Evolutionary conservation across 2,888 invertebrate species (phyloP).

Genomic region (Anarsia innoxiella): DNA sequence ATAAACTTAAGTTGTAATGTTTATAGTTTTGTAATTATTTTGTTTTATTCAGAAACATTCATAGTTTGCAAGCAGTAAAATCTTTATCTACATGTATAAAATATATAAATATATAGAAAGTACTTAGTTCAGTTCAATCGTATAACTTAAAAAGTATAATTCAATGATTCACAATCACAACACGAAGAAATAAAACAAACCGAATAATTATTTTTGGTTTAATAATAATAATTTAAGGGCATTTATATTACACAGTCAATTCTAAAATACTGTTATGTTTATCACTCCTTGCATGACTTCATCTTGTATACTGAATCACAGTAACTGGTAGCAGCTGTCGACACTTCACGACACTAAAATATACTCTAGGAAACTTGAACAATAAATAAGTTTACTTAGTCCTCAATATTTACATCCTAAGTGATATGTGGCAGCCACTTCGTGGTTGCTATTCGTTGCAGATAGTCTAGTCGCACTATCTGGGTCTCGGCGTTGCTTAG

Average conservation of each 20-base stretch:
- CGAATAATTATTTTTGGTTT: constrained; percentile 27
- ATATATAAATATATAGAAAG: no score
- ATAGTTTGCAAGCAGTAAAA: no score
- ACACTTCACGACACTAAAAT: constrained; percentile 26
- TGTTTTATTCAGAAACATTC: constrained; percentile 8
- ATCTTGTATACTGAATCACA: constrained; percentile 56
- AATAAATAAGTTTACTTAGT: constrained; percentile 57
- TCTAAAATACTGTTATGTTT: constrained; percentile 68
- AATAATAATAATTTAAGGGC: constrained; percentile 67
- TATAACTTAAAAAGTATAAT: no score
- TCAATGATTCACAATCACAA: no score
- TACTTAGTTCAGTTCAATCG: no score
- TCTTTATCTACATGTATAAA: no score
- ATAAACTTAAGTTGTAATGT: constrained; percentile 16
- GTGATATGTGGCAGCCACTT: constrained; percentile 63
- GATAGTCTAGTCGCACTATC: constrained; percentile 56
- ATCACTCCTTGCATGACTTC: constrained; percentile 47
- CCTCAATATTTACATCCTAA: constrained; percentile 66
- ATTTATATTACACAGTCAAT: constrained; percentile 69
- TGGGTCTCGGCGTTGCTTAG: constrained; percentile 49
- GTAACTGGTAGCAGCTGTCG: constrained; percentile 43
- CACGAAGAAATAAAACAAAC: not conserved
- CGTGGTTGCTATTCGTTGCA: constrained; percentile 29
- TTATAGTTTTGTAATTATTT: constrained; percentile 12
- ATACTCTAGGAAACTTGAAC: constrained; percentile 27